Evolutionary conservation across 2,113 vertebrate species (phyloP), one percentile per base, ranked within the genome.

Genomic region (Boulengeromyrus knoepffleri): DNA sequence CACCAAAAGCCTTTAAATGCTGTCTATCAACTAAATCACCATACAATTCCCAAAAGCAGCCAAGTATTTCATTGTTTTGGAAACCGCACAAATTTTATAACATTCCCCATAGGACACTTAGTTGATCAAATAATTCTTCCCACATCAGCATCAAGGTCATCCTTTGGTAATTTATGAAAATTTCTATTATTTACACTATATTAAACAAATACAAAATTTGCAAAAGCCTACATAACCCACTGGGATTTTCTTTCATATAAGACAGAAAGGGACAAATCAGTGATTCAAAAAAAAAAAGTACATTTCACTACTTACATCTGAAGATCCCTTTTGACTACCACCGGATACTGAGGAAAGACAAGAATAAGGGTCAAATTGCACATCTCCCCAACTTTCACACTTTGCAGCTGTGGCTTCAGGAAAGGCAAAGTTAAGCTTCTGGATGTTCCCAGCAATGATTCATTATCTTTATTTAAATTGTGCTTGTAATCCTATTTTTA

Each of bases 281-380:
- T 6, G 27, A 15, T 83, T 85, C 1, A 3, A 19, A 83, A 15
- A 3, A 1, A 21, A 85, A 42, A 83, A 17, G 3, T 39, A 47
- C 80, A 46, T 85, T 42, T 46, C 45, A 21, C 62, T 87, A 12
- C 92, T 94, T 93, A 96, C 96, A 95, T 96, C 96, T 87, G 94
- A 90, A 15, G 94, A 92, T 47, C 94, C 93, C 94, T 95, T 96
- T 85, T 95, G 93, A 92, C 94, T 93, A 85, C 94, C 93, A 91
- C 93, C 96, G 90, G 95, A 93, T 89, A 95, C 96, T 96, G 84
- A 89, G 85, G 70, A 53, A 42, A 83, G 42, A 85, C n/a, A 27
- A 91, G 56, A 3, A 8, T 39, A 36, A 31, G 10, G 10, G 74
- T 39, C 5, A 80, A 17, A 42, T 39, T 77, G 5, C 31, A 77